Conservation (phyloP, 1,140 invertebrate species). For the Heliconius congener region DNA sequence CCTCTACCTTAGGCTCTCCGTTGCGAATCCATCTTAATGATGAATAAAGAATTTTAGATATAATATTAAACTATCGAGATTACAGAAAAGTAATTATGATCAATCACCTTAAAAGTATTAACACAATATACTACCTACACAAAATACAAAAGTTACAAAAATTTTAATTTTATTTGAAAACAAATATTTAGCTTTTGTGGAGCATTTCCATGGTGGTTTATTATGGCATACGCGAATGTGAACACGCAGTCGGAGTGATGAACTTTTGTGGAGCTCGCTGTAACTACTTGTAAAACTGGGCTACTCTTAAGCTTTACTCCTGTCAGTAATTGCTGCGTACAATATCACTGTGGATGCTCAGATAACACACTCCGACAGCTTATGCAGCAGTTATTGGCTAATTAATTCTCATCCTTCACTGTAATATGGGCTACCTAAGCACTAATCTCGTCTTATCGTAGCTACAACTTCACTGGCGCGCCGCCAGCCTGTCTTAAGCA, state of each 20-base stretch:
- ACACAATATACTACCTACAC: too few species aligned
- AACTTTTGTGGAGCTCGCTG: slow-evolving; percentile 13
- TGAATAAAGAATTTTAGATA: too few species aligned
- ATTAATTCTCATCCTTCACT: slow-evolving; percentile 37
- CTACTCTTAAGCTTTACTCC: neutral
- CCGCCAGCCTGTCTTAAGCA: slow-evolving; percentile 31
- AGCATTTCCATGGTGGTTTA: neutral
- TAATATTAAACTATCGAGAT: too few species aligned
- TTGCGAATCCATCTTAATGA: too few species aligned
- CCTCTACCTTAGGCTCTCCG: too few species aligned
- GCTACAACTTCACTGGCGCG: slow-evolving; percentile 31
- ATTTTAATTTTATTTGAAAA: neutral
- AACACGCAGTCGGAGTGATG: neutral
- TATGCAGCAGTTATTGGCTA: slow-evolving; percentile 42
- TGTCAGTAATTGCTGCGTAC: slow-evolving; percentile 8
- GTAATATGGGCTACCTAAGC: slow-evolving; percentile 44
- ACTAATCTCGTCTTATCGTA: slow-evolving; percentile 38
- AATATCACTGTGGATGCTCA: slow-evolving; percentile 32
- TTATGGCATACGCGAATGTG: neutral
- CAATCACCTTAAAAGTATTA: too few species aligned
- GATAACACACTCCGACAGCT: slow-evolving; percentile 37
- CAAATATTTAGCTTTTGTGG: neutral
- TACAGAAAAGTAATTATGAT: too few species aligned
- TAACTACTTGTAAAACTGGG: slow-evolving; percentile 22
- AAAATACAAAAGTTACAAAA: neutral